phyloP scores from a whole-genome alignment of 2,113 vertebrate species.

The Micromys minutus region DNA sequence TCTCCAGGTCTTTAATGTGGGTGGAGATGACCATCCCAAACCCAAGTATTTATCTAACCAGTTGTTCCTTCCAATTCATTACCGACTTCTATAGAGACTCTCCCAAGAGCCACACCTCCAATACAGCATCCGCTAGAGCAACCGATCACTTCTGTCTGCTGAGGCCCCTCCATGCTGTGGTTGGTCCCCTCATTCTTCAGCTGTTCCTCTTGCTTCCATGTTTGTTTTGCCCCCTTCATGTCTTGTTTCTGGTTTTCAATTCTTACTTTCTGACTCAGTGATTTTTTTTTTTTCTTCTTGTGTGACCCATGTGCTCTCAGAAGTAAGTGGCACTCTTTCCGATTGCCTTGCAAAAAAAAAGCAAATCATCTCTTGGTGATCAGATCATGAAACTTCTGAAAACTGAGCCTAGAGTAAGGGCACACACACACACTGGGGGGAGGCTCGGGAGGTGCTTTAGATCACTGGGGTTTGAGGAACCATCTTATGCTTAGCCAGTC shows the following conservation, averaged over 20 bases:
- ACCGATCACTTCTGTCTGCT: not conserved
- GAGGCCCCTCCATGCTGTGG: not conserved
- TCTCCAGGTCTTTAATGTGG: not conserved
- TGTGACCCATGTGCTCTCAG: not conserved
- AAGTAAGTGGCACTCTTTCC: not conserved
- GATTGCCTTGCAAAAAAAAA: not conserved
- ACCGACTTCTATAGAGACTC: not conserved
- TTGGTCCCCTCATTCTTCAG: not conserved
- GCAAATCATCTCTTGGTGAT: not conserved
- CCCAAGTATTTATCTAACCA: not conserved
- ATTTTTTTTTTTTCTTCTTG: too few species aligned
- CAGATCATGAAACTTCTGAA: not conserved
- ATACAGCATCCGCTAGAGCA: not conserved
- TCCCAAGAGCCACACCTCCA: not conserved
- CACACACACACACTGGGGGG: not conserved
- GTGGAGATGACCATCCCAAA: not conserved
- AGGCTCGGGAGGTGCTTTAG: not conserved
- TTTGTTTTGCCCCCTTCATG: not conserved
- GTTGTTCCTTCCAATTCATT: not conserved
- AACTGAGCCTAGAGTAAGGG: conserved; percentile 6
- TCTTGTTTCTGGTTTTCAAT: not conserved
- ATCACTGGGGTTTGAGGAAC: not conserved
- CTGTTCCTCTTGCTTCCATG: not conserved
- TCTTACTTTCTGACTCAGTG: not conserved
- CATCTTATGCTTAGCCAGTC: not conserved